Evolutionary conservation across 1,140 invertebrate genomes (phyloP), one percentile per base, ranked within the genome.

Genomic region (Leptinotarsa texana): DNA sequence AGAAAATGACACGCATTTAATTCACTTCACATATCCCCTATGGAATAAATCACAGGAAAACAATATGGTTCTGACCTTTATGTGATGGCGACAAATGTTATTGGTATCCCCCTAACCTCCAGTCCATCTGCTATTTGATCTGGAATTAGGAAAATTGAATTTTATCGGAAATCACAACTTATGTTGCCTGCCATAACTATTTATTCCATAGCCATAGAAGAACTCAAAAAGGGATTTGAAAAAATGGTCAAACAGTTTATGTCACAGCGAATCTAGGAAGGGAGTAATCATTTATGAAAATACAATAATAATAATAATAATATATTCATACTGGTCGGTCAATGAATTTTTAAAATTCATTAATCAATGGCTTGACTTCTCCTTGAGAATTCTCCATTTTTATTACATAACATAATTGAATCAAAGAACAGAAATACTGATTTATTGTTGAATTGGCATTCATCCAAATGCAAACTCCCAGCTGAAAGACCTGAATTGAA

Each of bases 1-100:
- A 11, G 33, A 42, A 42, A 42, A 42, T 42, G 33, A 42, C 33
- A 42, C 33, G 8, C 8, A 42, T 42, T 42, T 42, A 42, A 42
- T 42, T 42, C 33, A 42, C 8, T 57, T 57, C 51, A 18, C 63
- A 65, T 21, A 47, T 72, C 63, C 47, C 62, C 51, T 17, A 78
- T 65, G 63, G 66, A 76, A 78, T 78, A 78, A 78, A 78, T 78
- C 77, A 78, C 49, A 51, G 18, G 63, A 72, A 74, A 78, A 76
- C 75, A 78, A 78, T 78, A 78, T 78, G 77, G 75, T 68, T 76
- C 75, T 78, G 77, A 78, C 77, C 77, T 78, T 78, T 78, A 78
- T 78, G 75, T 66, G 77, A 78, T 73, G 63, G 74, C 66, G 24
- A 70, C 69, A 70, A 70, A 70, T 70, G 69, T 70, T 70, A 70